These are phyloP conservation scores for Labeo rohita DNA, from an alignment of 2,113 vertebrate genomes.

Conservation along the genomic window DNA sequence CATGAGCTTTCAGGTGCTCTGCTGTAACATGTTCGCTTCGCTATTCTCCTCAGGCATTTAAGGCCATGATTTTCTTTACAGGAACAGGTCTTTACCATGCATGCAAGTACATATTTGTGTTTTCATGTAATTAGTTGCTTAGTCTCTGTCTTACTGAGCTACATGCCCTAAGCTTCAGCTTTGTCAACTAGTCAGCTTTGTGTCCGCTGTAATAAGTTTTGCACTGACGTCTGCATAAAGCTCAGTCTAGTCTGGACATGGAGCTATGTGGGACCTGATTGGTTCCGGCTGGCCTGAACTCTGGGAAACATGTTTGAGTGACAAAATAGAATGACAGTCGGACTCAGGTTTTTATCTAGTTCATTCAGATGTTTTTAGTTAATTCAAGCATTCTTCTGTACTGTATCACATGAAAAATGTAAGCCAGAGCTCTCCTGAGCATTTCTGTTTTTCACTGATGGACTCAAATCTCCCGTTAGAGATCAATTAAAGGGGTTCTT, in stretches of 20 bases:
- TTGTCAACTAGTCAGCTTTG: no score
- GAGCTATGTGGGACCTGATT: not conserved
- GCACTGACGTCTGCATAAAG: no score
- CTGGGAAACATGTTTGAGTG: not conserved
- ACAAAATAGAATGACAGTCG: not conserved
- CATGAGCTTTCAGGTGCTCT: constrained; percentile 15
- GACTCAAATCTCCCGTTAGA: not conserved
- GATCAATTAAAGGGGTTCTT: not conserved
- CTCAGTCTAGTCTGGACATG: no score
- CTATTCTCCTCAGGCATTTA: constrained; percentile 42
- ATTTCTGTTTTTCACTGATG: constrained; percentile 25
- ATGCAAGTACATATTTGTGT: no score
- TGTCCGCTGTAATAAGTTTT: no score
- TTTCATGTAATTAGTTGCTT: no score
- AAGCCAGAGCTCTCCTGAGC: not conserved
- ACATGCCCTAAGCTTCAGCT: no score
- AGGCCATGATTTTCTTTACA: constrained; percentile 10
- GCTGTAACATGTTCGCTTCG: constrained; percentile 39
- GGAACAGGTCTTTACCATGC: not conserved
- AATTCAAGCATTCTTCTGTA: not conserved
- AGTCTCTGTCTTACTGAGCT: no score
- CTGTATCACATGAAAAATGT: not conserved
- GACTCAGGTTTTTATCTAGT: no score
- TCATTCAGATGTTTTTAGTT: not conserved
- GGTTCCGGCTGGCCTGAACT: not conserved